phyloP scores from a whole-genome alignment of 2,797 vertebrate genomes.

The Siniperca undulata region DNA sequence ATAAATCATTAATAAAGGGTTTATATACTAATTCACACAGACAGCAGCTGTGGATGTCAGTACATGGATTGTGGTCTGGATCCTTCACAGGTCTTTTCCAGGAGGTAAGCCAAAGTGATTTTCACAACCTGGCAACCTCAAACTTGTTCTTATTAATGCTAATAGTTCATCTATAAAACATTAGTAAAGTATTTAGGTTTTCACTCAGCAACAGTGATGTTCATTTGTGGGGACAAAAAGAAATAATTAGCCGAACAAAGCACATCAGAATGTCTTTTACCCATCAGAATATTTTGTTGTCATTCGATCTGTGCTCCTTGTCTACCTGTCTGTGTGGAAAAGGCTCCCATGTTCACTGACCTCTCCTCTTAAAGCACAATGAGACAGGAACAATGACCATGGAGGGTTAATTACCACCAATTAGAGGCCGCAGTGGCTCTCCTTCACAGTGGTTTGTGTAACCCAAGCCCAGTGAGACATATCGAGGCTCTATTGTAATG shows the following conservation, averaged over 20 bases:
- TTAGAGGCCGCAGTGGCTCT: slow-evolving; percentile 77
- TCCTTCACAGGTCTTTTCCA: not conserved
- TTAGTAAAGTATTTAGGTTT: not conserved
- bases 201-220: slow-evolving; percentile 3
- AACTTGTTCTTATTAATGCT: not conserved
- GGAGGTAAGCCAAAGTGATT: not conserved
- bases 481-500: slow-evolving; percentile 44
- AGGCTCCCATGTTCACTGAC: slow-evolving; percentile 64
- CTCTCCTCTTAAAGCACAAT: slow-evolving; percentile 76
- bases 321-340: slow-evolving; percentile 59
- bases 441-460: slow-evolving; percentile 67
- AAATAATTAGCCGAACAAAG: slow-evolving; percentile 36
- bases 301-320: slow-evolving; percentile 68
- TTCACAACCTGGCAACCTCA: too few species aligned
- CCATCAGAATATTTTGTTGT: slow-evolving; percentile 55
- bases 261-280: slow-evolving; percentile 15
- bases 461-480: slow-evolving; percentile 58
- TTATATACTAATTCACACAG: not conserved
- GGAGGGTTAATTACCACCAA: slow-evolving; percentile 81
- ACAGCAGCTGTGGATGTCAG: not conserved
- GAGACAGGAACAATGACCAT: slow-evolving; percentile 77
- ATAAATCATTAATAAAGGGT: not conserved
- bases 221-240: slow-evolving; percentile 1
- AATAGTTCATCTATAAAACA: not conserved
- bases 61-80: not conserved